A percentile compares a stretch with the other conserved stretches of the same genome.
Conservation (phyloP, 2,888 invertebrate genomes). For the Allygus modestus region DNA sequence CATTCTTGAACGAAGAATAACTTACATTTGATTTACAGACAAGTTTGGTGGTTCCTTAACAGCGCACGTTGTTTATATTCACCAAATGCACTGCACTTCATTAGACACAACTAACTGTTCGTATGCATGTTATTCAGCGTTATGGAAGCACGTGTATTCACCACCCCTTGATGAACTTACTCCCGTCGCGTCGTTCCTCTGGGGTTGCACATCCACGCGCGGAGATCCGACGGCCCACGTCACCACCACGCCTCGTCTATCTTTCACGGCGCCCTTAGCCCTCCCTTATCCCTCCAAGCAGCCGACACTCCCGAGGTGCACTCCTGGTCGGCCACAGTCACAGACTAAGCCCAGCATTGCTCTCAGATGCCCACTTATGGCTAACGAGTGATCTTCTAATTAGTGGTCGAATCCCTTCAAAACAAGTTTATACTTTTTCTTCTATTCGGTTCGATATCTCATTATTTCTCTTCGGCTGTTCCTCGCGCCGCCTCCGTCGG, state of each 20-base stretch:
- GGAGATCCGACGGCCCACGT: not conserved
- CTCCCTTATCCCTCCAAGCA: not conserved
- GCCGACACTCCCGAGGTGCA: not conserved
- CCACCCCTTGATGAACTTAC: no score
- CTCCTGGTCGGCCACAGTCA: slow-evolving; percentile 28
- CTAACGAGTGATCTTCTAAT: slow-evolving; percentile 68
- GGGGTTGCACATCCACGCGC: not conserved
- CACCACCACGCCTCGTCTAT: not conserved
- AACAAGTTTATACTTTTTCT: slow-evolving; percentile 68
- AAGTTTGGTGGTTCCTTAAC: no score
- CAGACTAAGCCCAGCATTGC: slow-evolving; percentile 64
- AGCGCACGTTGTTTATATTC: no score
- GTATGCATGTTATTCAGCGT: no score
- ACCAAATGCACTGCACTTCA: no score
- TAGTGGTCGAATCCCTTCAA: slow-evolving; percentile 69
- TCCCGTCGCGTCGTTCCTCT: no score
- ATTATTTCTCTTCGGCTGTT: slow-evolving; percentile 62
- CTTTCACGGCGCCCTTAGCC: not conserved
- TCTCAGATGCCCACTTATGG: slow-evolving; percentile 66
- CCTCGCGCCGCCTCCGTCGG: not conserved
- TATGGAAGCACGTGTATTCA: no score
- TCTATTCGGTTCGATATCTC: slow-evolving; percentile 68
- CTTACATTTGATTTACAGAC: no score
- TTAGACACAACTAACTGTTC: no score
- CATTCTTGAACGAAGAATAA: no score